Base-by-base conservation (phyloP, 2,888 invertebrate genomes). In the Sphecodes monilicornis region DNA sequence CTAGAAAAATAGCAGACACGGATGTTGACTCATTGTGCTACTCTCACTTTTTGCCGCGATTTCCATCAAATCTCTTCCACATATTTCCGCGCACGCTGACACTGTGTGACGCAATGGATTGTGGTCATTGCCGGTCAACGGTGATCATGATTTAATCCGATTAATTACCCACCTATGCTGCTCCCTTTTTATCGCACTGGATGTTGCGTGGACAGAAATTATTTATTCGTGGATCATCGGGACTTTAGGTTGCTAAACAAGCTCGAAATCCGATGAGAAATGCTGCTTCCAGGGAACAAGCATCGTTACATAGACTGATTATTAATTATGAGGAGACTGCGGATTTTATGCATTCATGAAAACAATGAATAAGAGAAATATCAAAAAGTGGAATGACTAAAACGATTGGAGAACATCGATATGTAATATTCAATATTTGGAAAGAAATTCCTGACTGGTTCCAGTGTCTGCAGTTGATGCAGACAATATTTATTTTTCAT, bases 21-120 rank as follows among this genome's bases (percentile, higher is more conserved):
- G 86, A 86, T 85, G 85, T 86, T 85, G 86, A 85, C 79, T 86
- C 85, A 86, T 69, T 77, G 60, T 60, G 77, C 80, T 60, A 78
- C 86, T 86, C 86, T 86, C 86, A 85, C 86, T 86, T 86, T 66
- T 85, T 86, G 78, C 76, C 76, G 76, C 79, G 68, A 85, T 86
- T 86, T 82, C 68, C 86, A 86, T 86, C 76, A 66, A 68, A 86
- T 80, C 85, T 84, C 74, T 72, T 79, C 69, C 50, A 41, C 73
- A 72, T 77, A 80, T 78, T 84, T 60, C 46, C 71, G 50, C 70
- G 46, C 57, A 29, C 60, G 43, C 60, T 41, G 50, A 26, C 36
- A 46, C 75, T 32, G 66, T 4, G 66, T 66, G 36, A 66, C 66
- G 66, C 66, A 66, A 66, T 66, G 18, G 16, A 36, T 46, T 43